phyloP scores from a whole-genome alignment of 2,113 vertebrate species.

The Chionodraco myersi region DNA sequence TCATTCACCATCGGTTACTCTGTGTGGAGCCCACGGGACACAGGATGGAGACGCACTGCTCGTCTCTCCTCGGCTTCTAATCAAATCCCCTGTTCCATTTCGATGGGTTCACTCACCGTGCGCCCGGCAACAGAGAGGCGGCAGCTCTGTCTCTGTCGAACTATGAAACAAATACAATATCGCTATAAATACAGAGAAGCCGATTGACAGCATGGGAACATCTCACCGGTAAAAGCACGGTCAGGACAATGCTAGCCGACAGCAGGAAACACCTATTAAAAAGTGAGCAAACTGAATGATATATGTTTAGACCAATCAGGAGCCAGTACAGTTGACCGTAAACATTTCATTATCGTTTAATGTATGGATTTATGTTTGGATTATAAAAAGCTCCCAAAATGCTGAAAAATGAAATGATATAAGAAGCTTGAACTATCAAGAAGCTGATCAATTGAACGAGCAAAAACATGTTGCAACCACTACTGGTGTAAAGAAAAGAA shows the following conservation, averaged over 20 bases:
- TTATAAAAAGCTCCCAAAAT: too few species aligned
- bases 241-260: not conserved
- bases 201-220: too few species aligned
- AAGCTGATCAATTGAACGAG: too few species aligned
- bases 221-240: not conserved
- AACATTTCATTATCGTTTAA: not conserved
- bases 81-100: conserved; percentile 56
- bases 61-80: conserved; percentile 45
- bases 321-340: not conserved
- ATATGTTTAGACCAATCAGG: not conserved
- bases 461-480: too few species aligned
- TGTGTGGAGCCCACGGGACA: conserved; percentile 45
- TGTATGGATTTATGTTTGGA: not conserved
- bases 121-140: not conserved
- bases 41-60: conserved; percentile 27
- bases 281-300: not conserved
- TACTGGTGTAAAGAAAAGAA: too few species aligned
- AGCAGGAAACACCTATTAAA: not conserved
- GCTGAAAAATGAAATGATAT: too few species aligned
- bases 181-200: not conserved
- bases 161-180: not conserved
- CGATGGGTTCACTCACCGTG: not conserved
- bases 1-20: conserved; percentile 25
- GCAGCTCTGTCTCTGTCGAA: not conserved
- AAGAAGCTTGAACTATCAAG: too few species aligned